These are phyloP conservation scores for Sepioteuthis lessoniana DNA, from an alignment of 2,888 invertebrate genomes.

Conservation along the genomic window DNA sequence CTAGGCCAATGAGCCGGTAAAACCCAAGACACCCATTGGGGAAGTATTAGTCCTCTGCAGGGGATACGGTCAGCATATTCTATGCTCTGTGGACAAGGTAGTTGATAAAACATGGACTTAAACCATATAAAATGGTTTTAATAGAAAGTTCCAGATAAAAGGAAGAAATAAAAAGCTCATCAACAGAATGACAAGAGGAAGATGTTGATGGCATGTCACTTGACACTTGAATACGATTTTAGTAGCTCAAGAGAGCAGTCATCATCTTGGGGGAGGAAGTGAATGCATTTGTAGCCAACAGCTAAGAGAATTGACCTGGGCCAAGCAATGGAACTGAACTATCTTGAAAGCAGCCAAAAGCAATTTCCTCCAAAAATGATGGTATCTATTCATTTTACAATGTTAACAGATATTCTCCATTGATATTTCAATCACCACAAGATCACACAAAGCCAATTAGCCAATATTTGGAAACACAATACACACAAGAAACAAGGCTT, in stretches of 20 bases:
- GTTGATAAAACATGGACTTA: too few relatives aligned
- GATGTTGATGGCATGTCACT: too few relatives aligned
- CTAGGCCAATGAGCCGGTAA: too few relatives aligned
- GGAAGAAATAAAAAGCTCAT: neutral
- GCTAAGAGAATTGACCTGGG: neutral
- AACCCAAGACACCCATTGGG: too few relatives aligned
- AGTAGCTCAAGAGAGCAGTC: too few relatives aligned
- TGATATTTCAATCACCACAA: neutral
- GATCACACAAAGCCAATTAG: neutral
- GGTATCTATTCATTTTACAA: neutral
- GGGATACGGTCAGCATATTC: too few relatives aligned
- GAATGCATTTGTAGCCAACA: neutral
- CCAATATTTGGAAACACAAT: neutral
- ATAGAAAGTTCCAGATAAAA: neutral
- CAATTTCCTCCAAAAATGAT: slow-evolving; percentile 4
- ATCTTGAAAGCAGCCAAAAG: neutral
- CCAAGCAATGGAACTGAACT: neutral
- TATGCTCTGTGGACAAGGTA: too few relatives aligned
- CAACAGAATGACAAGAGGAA: too few relatives aligned
- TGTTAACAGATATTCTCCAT: neutral
- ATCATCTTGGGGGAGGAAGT: neutral
- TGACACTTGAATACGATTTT: too few relatives aligned
- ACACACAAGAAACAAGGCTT: neutral
- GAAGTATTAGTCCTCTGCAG: too few relatives aligned
- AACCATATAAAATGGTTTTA: neutral